phyloP scores from a whole-genome alignment of 2,797 vertebrate species.

The Sardinella longiceps region DNA sequence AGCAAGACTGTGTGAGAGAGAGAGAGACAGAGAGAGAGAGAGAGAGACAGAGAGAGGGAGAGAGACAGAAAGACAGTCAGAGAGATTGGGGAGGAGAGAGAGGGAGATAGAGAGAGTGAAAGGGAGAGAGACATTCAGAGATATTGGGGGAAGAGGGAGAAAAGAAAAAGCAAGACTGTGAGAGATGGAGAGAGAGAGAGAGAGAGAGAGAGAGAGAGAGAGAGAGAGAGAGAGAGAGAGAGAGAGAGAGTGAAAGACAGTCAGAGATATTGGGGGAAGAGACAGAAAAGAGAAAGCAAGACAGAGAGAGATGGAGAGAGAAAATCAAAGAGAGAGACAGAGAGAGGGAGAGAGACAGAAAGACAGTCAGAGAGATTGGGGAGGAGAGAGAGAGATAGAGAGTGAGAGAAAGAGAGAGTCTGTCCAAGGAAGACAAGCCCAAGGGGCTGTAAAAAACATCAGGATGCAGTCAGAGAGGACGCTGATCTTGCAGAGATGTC shows the following conservation, averaged over 20 bases:
- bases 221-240: constrained; percentile 39
- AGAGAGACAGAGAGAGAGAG: background rate
- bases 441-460: background rate
- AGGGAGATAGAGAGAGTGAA: constrained; percentile 60
- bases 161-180: too few species aligned
- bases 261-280: constrained; percentile 47
- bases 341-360: constrained; percentile 29
- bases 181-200: too few species aligned
- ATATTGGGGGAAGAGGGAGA: too few species aligned
- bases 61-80: constrained; percentile 23
- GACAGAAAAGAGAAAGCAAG: constrained; percentile 47
- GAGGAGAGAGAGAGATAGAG: constrained; percentile 61
- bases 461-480: background rate
- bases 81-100: constrained; percentile 53
- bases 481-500: background rate
- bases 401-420: constrained; percentile 46
- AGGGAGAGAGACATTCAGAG: background rate
- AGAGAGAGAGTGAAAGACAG: constrained; percentile 23
- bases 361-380: constrained; percentile 35
- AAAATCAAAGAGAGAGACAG: constrained; percentile 33
- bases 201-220: background rate
- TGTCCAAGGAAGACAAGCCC: background rate
- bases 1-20: too few species aligned
- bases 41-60: constrained; percentile 37
- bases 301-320: background rate